Evolutionary conservation across 2,797 vertebrate species (phyloP), one percentile per base, ranked within the genome.

Genomic region (Florisuga fusca): DNA sequence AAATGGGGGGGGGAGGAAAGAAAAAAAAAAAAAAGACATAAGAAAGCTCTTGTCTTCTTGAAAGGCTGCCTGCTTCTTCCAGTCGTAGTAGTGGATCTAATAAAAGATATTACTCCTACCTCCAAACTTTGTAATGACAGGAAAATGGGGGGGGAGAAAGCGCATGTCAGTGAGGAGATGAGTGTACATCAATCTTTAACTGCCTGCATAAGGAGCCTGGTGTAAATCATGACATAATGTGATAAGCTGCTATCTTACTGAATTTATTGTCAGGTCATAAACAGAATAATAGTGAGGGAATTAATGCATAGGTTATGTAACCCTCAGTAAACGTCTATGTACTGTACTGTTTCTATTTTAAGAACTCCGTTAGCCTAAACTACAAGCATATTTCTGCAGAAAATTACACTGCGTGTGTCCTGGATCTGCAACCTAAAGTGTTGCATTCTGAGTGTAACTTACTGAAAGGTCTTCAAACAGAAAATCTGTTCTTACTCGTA

Each of bases 291-390:
- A 72, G 76, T 17, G 69, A 84, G 38, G 61, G 84, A 93, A 55
- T 89, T 91, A 85, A 78, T 66, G 51, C 27, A 21, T 20, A 45
- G 75, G 36, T 94, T 95, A 87, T 41, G 45, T 95, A 95, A 96
- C 26, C 31, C n/a, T 74, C 14, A 10, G 53, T 79, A 81, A 91
- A 87, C 12, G 45, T 86, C 23, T 15, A 23, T 34, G 27, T 54
- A 71, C 67, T 48, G 22, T 67, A 76, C 67, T 29, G 1, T 64
- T 79, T 61, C 75, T 95, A 41, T 95, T 93, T 96, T 92, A 77
- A 91, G 90, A 84, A 34, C 18, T 74, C 4, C 8, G 36, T 94
- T 86, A 84, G 43, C 66, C 62, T 79, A 84, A 89, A 91, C 41
- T 71, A 23, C 43, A 80, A 82, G 34, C 2, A 6, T 85, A 46